Conservation (phyloP, 2,888 invertebrate species). For the Eilema griseolum region DNA sequence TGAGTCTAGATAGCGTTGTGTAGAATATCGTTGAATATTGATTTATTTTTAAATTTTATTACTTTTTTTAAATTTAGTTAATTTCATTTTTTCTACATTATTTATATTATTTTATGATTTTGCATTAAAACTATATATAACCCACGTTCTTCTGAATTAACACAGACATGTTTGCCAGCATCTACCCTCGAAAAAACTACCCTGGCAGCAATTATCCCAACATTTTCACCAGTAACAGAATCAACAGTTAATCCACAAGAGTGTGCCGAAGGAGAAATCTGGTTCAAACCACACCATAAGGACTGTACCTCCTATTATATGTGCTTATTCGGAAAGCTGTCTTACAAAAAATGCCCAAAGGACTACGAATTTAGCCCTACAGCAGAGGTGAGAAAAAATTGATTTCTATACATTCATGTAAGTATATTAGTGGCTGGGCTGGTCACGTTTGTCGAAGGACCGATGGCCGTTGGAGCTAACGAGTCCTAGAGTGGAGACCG, state of each 20-base stretch:
- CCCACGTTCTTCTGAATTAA: neutral
- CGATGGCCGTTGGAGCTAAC: no score
- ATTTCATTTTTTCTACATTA: no score
- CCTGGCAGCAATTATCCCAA: neutral
- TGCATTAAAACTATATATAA: no score
- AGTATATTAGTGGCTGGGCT: no score
- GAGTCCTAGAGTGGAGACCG: no score
- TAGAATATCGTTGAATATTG: no score
- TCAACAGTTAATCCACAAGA: neutral
- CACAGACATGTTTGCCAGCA: neutral
- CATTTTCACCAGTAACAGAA: neutral
- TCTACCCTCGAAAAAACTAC: neutral
- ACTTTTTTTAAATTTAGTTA: no score
- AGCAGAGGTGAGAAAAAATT: constrained; percentile 16
- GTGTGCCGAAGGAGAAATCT: neutral
- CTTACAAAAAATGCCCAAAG: constrained; percentile 15
- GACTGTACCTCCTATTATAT: constrained; percentile 31
- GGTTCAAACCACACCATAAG: constrained; percentile 9
- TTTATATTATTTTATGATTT: no score
- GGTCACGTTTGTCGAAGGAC: no score
- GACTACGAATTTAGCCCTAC: constrained; percentile 19
- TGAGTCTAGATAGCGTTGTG: no score
- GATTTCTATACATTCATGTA: no score
- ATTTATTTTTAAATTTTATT: no score
- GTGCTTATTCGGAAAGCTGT: constrained; percentile 20